Conservation (phyloP, 2,888 invertebrate species). For the Chaetoderma sp. region DNA sequence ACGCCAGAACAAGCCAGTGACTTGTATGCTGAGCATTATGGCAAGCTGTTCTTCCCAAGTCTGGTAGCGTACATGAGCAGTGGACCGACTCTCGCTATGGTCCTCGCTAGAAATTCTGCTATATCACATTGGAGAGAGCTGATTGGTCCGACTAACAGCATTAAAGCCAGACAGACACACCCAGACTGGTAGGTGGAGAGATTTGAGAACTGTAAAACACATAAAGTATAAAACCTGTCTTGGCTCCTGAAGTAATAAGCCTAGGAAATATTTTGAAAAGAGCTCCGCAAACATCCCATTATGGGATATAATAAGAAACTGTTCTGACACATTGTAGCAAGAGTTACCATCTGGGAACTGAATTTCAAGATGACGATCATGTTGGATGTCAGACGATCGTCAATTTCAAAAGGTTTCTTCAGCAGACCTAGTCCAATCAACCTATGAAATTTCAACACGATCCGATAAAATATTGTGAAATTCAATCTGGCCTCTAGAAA, state of each 20-base stretch:
- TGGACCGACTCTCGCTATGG: slow-evolving; percentile 79
- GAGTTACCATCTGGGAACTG: no score
- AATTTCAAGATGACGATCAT: no score
- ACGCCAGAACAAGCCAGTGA: slow-evolving; percentile 89
- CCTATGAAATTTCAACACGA: no score
- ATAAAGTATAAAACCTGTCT: neutral
- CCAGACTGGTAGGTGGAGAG: slow-evolving; percentile 74
- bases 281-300: no score
- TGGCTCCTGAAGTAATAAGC: neutral
- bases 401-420: no score
- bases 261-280: neutral
- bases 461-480: no score
- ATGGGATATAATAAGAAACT: no score
- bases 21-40: slow-evolving; percentile 83
- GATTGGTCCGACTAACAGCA: slow-evolving; percentile 77
- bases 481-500: no score
- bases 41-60: slow-evolving; percentile 80
- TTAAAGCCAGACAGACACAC: slow-evolving; percentile 74
- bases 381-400: no score
- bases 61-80: slow-evolving; percentile 85
- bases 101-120: slow-evolving; percentile 78
- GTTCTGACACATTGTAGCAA: no score
- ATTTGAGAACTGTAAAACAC: neutral
- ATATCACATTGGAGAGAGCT: slow-evolving; percentile 80
- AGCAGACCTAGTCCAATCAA: no score